These are phyloP conservation scores for Salvator merianae DNA, from an alignment of 2,113 vertebrate genomes.

Conservation along the genomic window DNA sequence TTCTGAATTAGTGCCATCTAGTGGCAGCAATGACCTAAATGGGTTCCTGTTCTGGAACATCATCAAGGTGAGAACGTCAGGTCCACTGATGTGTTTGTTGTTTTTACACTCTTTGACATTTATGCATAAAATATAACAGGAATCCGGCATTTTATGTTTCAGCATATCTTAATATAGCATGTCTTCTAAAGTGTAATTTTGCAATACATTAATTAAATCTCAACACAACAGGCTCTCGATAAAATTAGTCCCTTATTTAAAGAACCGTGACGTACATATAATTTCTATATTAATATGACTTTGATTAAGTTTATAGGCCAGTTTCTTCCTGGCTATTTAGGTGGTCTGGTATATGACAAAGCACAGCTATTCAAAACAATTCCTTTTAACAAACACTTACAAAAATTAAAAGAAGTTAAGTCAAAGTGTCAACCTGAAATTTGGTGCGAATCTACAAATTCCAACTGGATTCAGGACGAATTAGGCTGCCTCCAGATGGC, in stretches of 20 bases:
- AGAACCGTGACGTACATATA: background rate
- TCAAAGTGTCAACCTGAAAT: background rate
- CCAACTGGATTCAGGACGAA: too few species aligned
- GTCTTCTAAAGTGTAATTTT: background rate
- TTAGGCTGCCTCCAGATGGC: too few species aligned
- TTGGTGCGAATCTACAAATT: too few species aligned
- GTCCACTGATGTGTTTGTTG: background rate
- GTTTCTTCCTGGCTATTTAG: background rate
- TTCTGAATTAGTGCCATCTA: constrained; percentile 64
- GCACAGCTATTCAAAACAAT: too few species aligned
- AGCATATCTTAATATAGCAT: background rate
- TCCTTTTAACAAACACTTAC: background rate
- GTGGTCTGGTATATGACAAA: background rate
- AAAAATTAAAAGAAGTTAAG: background rate
- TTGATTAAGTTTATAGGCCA: background rate
- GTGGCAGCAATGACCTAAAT: constrained; percentile 35
- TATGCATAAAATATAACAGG: rapidly evolving
- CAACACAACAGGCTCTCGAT: constrained; percentile 3
- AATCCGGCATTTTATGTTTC: rapidly evolving
- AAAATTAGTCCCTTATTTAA: background rate
- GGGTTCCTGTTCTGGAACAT: background rate
- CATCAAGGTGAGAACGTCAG: background rate
- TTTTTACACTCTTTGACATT: background rate
- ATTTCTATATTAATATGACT: background rate
- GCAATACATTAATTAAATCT: background rate